Evolutionary conservation across 2,888 invertebrate species (phyloP), one percentile per base, ranked within the genome.

Genomic region (Amitus sp.): DNA sequence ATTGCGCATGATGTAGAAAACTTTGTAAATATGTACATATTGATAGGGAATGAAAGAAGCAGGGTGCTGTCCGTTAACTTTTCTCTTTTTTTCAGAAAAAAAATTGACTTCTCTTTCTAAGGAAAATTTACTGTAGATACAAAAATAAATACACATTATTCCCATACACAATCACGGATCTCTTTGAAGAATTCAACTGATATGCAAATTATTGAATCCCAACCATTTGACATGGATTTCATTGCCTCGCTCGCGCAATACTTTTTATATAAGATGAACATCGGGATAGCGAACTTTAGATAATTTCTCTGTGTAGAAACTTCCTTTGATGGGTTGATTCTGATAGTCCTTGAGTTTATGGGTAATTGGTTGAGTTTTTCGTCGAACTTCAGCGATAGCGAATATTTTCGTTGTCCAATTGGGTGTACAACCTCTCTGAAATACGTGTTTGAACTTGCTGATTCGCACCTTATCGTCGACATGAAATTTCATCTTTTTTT

Each of bases 341-440:
- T 55, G 39, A 45, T 63, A 67, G 63, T 78, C 79, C 49, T 70
- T 62, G 4, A 80, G 55, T 7, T 46, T 18, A 13, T 61, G 55
- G n/a, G 60, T 62, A 6, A 57, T 27, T 9, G 73, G 75, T 62
- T 71, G 59, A 23, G 71, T 73, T 45, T 68, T 65, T n/a, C n/a
- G n/a, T 15, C 73, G 56, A 10, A 76, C 65, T 67, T 73, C 69
- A n/a, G n/a, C 17, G 27, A 79, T 65, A 53, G 61, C 73, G 61
- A 79, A 82, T 49, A 80, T 58, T 64, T 78, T 77, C 2, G 73
- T 73, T 0, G 73, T 63, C 75, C 76, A 79, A 43, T 74, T 74
- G 0, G 75, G 73, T 13, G 68, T 71, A 46, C 75, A 80, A 46
- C 62, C 63, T 58, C 70, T 71, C 17, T 64, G 67, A 45, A 80